Evolutionary conservation across 2,113 vertebrate species (phyloP).

Genomic region (Herpailurus yagouaroundi): DNA sequence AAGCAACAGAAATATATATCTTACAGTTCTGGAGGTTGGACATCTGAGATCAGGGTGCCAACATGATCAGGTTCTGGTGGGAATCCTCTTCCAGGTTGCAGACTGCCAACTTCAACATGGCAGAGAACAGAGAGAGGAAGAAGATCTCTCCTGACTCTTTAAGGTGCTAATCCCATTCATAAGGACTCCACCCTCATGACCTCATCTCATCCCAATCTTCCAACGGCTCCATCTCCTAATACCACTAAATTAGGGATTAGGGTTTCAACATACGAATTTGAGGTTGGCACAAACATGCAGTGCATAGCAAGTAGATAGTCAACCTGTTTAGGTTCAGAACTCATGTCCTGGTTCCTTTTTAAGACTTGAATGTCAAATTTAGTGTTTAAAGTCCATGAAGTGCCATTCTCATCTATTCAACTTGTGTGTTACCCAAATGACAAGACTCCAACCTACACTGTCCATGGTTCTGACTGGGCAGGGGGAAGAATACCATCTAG

Average conservation of each 20-base stretch:
- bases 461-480: not conserved
- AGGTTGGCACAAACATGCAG: not conserved
- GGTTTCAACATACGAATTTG: not conserved
- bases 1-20: not conserved
- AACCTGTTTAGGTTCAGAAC: not conserved
- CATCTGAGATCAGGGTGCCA: not conserved
- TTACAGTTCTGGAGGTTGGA: not conserved
- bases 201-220: not conserved
- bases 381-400: not conserved
- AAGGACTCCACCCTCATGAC: not conserved
- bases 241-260: not conserved
- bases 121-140: not conserved
- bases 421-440: not conserved
- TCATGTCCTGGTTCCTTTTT: not conserved
- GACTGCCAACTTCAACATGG: not conserved
- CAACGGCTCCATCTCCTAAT: not conserved
- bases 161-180: not conserved
- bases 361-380: not conserved
- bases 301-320: not conserved
- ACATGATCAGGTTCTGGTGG: not conserved
- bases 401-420: not conserved
- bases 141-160: not conserved
- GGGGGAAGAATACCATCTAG: accelerated
- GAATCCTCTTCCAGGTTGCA: not conserved
- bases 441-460: not conserved